These are phyloP conservation scores for Cryptotis parvus DNA, from an alignment of 2,113 vertebrate genomes.

Conservation along the genomic window DNA sequence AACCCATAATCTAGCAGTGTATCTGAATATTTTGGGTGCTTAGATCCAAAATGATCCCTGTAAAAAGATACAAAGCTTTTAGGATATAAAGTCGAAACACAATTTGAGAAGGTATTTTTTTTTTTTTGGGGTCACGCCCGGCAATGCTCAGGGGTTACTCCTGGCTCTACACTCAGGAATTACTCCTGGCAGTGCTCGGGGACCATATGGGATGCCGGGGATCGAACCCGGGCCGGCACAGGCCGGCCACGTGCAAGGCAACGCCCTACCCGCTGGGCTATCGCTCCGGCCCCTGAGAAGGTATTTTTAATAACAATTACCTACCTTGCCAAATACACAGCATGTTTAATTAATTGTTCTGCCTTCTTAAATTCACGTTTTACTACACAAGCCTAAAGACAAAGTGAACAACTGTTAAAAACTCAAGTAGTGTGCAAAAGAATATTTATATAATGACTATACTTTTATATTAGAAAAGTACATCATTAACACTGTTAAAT, in stretches of 20 bases:
- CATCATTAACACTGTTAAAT: slow-evolving; percentile 40
- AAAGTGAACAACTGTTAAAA: slow-evolving; percentile 70
- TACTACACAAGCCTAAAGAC: slow-evolving; percentile 95
- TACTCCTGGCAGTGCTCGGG: no score
- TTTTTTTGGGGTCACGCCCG: no score
- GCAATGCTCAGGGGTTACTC: no score
- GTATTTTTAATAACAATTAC: slow-evolving; percentile 29
- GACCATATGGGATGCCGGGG: no score
- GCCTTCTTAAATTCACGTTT: slow-evolving; percentile 99
- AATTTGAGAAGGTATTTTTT: neutral
- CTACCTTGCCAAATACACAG: slow-evolving; percentile 97
- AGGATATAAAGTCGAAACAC: slow-evolving; percentile 53
- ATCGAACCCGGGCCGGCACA: no score
- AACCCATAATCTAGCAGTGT: slow-evolving; percentile 99
- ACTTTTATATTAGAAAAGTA: neutral
- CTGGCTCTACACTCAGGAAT: no score
- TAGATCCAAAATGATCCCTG: slow-evolving; percentile 99
- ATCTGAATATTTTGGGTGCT: slow-evolving; percentile 99
- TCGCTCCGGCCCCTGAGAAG: no score
- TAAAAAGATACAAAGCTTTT: slow-evolving; percentile 70
- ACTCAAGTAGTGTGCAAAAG: slow-evolving; percentile 1
- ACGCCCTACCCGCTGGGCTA: no score
- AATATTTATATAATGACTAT: neutral
- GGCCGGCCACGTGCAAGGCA: no score
- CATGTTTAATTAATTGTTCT: slow-evolving; percentile 99